Conservation (phyloP, 2,113 vertebrate species). For the Sarotherodon lohbergeri region DNA sequence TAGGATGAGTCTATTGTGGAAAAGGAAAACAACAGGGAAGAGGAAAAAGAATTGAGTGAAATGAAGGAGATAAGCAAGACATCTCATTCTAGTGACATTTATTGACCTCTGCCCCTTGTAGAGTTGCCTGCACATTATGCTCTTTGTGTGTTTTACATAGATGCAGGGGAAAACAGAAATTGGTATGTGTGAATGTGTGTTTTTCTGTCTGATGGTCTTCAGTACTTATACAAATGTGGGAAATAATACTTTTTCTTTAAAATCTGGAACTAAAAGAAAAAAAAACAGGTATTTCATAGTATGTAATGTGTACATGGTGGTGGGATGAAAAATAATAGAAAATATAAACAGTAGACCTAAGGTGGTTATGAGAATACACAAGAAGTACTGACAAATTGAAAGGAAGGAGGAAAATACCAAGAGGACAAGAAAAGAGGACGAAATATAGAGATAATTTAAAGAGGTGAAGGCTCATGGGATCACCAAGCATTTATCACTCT, state of each 20-base stretch:
- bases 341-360: not conserved
- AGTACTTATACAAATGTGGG: not conserved
- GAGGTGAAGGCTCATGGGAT: slow-evolving; percentile 34
- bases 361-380: not conserved
- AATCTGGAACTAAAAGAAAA: not conserved
- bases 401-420: not conserved
- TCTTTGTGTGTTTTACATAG: not conserved
- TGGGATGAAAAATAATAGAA: not conserved
- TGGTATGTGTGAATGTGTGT: not conserved
- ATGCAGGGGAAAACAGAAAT: not conserved
- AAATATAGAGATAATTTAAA: slow-evolving; percentile 27
- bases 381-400: not conserved
- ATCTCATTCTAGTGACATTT: slow-evolving; percentile 25
- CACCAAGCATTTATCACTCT: slow-evolving; percentile 43
- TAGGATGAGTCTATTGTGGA: slow-evolving; percentile 14
- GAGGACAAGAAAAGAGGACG: not conserved
- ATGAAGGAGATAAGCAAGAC: not conserved
- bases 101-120: slow-evolving; percentile 46
- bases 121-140: slow-evolving; percentile 38
- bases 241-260: slow-evolving; percentile 15
- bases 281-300: not conserved
- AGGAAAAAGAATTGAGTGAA: not conserved
- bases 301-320: not conserved
- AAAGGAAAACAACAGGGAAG: not conserved
- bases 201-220: slow-evolving; percentile 1